Conservation (phyloP, 1,140 invertebrate species). For the Cecropterus lyciades region DNA sequence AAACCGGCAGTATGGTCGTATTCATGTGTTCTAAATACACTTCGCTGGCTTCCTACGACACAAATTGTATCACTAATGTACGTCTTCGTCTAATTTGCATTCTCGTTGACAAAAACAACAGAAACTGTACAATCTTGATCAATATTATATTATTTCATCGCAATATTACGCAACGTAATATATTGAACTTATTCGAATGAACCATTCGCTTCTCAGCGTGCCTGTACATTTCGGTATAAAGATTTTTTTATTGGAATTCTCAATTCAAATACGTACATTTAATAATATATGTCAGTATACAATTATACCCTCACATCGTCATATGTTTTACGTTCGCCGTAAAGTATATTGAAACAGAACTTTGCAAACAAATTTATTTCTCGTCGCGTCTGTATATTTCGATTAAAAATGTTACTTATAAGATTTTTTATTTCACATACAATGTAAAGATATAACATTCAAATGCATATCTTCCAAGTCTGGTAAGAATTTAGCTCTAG, state of each 20-base stretch:
- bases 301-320: too few relatives aligned
- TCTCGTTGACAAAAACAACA: not conserved
- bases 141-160: not conserved
- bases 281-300: too few relatives aligned
- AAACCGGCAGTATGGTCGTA: not conserved
- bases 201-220: too few relatives aligned
- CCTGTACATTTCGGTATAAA: too few relatives aligned
- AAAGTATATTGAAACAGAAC: not conserved
- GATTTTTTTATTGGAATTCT: too few relatives aligned
- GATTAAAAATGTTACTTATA: not conserved
- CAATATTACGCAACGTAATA: not conserved
- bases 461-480: conserved; percentile 9
- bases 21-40: conserved; percentile 1
- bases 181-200: not conserved
- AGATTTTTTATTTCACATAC: not conserved
- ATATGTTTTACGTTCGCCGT: too few relatives aligned
- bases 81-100: conserved; percentile 1
- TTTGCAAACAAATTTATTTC: not conserved
- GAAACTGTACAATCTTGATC: not conserved
- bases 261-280: too few relatives aligned
- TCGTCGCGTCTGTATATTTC: not conserved
- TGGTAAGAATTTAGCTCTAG: conserved; percentile 2
- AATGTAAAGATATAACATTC: conserved; percentile 4
- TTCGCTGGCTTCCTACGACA: not conserved
- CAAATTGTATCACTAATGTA: conserved; percentile 3